phyloP scores from a whole-genome alignment of 2,888 invertebrate species.

The Muscina levida region DNA sequence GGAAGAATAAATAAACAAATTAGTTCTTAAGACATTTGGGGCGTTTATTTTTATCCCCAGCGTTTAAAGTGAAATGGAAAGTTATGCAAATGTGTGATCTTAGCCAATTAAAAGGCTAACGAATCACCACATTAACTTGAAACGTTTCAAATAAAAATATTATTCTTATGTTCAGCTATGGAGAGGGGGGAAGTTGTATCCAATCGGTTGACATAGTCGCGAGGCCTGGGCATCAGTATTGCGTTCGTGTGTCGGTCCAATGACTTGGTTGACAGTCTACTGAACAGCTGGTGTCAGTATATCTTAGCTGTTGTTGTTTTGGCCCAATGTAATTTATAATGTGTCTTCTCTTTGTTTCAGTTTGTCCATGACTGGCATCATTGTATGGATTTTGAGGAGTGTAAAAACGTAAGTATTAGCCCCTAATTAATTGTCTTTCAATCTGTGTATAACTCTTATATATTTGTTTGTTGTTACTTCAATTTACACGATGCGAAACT shows the following conservation, averaged over 20 bases:
- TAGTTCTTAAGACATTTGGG: constrained; percentile 56
- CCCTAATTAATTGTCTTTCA: not conserved
- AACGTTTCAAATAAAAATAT: constrained; percentile 44
- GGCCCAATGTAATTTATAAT: constrained; percentile 20
- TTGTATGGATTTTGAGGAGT: constrained; percentile 79
- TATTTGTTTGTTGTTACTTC: not conserved
- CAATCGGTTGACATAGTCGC: not conserved
- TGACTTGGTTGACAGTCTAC: not conserved
- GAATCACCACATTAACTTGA: constrained; percentile 63
- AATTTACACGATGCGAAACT: not conserved
- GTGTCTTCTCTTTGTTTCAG: constrained; percentile 70
- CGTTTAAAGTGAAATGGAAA: constrained; percentile 18
- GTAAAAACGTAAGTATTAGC: constrained; percentile 77
- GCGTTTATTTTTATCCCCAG: constrained; percentile 48
- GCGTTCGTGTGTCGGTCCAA: constrained; percentile 13
- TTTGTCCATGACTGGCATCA: constrained; percentile 79
- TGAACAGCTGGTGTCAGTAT: constrained; percentile 31
- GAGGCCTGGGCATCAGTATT: not conserved
- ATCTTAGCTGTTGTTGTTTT: constrained; percentile 29
- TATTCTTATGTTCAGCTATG: not conserved
- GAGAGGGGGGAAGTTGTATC: not conserved
- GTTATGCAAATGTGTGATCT: constrained; percentile 51
- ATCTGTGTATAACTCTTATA: not conserved
- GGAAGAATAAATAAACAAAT: constrained; percentile 46
- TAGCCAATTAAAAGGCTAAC: constrained; percentile 65